These are phyloP conservation scores for Elysia crispata DNA, from an alignment of 2,888 invertebrate genomes.

Conservation along the genomic window DNA sequence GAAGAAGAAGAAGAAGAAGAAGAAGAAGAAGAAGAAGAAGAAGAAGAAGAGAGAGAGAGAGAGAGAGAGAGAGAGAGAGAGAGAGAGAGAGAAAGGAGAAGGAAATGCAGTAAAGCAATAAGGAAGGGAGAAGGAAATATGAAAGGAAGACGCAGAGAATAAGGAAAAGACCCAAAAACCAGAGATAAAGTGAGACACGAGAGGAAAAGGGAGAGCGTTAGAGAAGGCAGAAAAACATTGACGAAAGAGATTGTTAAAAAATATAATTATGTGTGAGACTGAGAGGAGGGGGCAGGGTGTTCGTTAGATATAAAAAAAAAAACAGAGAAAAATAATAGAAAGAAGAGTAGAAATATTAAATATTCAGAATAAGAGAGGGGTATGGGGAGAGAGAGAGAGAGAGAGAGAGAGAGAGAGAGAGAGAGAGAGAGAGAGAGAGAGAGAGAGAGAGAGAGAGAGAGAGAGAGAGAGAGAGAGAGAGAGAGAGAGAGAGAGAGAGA, in stretches of 20 bases:
- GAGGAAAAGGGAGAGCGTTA: constrained; percentile 23
- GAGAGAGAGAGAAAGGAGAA: background rate
- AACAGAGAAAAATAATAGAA: background rate
- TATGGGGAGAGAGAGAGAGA: background rate
- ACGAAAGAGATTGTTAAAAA: no score
- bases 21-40: background rate
- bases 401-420: constrained; percentile 36
- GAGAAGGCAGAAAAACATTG: background rate
- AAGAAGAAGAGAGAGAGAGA: constrained; percentile 25
- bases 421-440: constrained; percentile 21
- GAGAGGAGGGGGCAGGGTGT: background rate
- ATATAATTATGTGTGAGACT: no score
- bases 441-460: background rate
- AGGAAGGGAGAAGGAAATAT: background rate
- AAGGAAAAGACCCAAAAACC: no score
- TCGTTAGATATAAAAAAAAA: no score
- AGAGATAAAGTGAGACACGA: background rate
- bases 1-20: no score
- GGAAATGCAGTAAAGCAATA: no score
- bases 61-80: background rate
- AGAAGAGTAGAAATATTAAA: background rate
- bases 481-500: background rate
- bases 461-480: background rate
- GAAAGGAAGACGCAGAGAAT: background rate
- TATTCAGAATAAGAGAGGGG: no score